These are phyloP conservation scores for Halocynthia aurantium DNA, from an alignment of 23 tunicate species.

Conservation along the genomic window DNA sequence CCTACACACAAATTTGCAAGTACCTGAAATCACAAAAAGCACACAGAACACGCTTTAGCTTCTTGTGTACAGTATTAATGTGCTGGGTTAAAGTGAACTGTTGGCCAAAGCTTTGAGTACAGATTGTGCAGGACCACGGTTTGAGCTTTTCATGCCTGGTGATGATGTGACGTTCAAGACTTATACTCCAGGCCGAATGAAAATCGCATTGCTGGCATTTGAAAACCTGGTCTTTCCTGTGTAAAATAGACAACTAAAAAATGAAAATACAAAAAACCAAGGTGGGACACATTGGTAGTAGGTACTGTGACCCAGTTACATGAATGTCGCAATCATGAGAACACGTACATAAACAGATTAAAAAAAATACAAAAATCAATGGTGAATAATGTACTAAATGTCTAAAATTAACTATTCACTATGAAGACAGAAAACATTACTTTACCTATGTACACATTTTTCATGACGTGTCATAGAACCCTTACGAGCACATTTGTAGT, in stretches of 20 bases:
- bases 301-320: no score
- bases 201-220: neutral
- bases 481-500: conserved; percentile 10
- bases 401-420: no score
- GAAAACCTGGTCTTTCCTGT: conserved; percentile 2
- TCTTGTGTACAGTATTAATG: conserved; percentile 7
- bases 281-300: no score
- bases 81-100: neutral
- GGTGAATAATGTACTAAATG: no score
- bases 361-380: no score
- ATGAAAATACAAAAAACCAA: no score
- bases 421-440: no score
- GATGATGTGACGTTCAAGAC: neutral
- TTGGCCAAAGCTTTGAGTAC: neutral
- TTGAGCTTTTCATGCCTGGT: conserved; percentile 5
- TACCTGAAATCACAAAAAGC: conserved; percentile 4
- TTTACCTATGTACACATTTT: neutral
- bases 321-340: no score
- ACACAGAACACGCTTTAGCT: neutral
- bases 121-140: conserved; percentile 1
- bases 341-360: no score
- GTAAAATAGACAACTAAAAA: no score
- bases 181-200: neutral
- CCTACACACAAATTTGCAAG: no score
- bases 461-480: conserved; percentile 13